Base-by-base conservation (phyloP, 1,140 invertebrate species). In the Potamilus streckersoni region DNA sequence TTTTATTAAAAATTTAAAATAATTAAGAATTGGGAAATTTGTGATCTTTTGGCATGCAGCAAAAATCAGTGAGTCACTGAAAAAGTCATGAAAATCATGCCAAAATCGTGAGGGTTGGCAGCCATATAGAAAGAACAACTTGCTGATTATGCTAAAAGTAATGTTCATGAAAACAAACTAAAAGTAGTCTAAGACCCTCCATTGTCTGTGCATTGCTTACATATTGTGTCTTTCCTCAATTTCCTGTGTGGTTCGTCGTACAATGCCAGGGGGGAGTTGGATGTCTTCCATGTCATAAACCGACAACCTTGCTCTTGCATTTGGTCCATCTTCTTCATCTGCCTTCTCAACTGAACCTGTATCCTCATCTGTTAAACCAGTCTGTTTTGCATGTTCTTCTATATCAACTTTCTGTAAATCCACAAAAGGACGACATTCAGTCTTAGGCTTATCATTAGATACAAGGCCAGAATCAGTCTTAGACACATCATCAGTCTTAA, bases 231-330 rank as follows among this genome's bases (percentile, higher is more conserved):
- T 82, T 31, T 87, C 79, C 73, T 95, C 94, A 8, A 95, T 86
- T 83, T 94, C 93, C 77, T 94, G 93, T 79, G 94, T 95, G 5
- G 94, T 94, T 75, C 93, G 80, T 60, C 69, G 74, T 20, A 89
- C 88, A 57, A 85, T 83, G 38, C 87, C 87, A 15, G 82, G 79
- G 15, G 80, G 80, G 19, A 87, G 68, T 14, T 74, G 71, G 56
- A 89, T 88, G 66, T 88, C 85, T 69, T 89, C 88, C 56, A 74
- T 79, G 62, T 88, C 84, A 77, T 89, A 88, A 27, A 87, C 81
- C n/a, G 84, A 84, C 55, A 72, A 61, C 15, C 77, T 77, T 20
- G 71, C 63, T 74, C 79, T 80, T 38, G 69, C 62, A 38, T 57
- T 15, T 63, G 56, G 61, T 31, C 56, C 58, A 64, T 78, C 20